Conservation (phyloP, 2,797 vertebrate species). For the Neopelma chrysocephalum region DNA sequence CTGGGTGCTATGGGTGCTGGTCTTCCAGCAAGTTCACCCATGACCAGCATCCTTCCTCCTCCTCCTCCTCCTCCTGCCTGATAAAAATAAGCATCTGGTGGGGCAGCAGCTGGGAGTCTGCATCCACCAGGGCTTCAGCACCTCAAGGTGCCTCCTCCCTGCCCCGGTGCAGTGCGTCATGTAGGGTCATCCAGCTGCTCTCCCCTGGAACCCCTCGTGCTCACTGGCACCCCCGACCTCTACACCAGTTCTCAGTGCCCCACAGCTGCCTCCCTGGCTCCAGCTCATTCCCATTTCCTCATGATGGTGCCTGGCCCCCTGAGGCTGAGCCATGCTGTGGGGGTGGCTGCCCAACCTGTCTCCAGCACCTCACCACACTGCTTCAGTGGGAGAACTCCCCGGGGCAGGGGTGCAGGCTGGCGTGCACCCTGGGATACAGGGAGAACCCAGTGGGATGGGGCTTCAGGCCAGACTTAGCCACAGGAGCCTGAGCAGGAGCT, state of each 20-base stretch:
- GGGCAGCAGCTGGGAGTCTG: neutral
- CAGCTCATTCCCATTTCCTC: neutral
- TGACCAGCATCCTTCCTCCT: neutral
- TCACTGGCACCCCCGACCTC: neutral
- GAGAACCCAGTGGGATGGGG: neutral
- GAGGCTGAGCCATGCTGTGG: neutral
- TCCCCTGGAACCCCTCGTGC: accelerated
- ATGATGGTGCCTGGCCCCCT: accelerated
- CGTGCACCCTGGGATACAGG: accelerated
- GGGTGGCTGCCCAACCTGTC: accelerated
- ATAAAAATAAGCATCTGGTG: neutral
- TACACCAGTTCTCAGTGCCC: accelerated
- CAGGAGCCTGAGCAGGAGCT: neutral
- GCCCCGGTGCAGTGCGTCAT: accelerated
- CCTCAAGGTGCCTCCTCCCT: neutral
- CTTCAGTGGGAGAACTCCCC: neutral
- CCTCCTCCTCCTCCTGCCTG: neutral
- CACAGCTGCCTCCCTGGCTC: accelerated
- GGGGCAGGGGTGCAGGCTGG: neutral
- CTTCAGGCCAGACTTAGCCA: accelerated
- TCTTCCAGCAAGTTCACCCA: neutral
- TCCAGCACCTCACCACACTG: neutral
- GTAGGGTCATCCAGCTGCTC: neutral
- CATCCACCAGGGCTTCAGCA: neutral
- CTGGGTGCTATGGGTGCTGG: accelerated